Percentiles rank a stretch among this genome's conserved stretches.
These are phyloP conservation scores for Tragelaphus eurycerus DNA, from an alignment of 2,797 vertebrate genomes.

Conservation along the genomic window DNA sequence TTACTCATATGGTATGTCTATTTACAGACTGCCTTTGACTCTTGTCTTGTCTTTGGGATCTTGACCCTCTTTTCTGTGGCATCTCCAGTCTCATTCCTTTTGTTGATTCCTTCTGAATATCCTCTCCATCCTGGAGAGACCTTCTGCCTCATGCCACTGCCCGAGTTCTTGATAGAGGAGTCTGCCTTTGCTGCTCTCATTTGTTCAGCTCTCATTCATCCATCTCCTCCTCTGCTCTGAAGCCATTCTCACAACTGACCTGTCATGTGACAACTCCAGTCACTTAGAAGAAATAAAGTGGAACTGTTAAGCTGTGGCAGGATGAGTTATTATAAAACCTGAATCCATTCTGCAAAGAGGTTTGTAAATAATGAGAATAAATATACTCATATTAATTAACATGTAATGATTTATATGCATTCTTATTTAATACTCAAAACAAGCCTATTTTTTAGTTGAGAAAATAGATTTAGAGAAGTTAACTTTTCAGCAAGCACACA, in stretches of 20 bases:
- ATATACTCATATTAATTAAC: neutral
- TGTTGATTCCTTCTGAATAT: neutral
- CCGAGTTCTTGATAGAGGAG: neutral
- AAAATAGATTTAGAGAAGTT: neutral
- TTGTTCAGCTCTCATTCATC: neutral
- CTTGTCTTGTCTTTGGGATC: neutral
- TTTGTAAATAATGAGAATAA: neutral
- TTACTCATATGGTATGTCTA: neutral
- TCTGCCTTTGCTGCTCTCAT: neutral
- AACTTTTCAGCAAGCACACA: neutral
- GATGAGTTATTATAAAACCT: neutral
- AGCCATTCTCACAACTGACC: neutral
- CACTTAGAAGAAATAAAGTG: neutral
- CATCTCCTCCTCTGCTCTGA: neutral
- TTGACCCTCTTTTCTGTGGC: neutral
- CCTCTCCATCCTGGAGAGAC: neutral
- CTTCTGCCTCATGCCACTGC: neutral
- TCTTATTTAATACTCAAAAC: neutral
- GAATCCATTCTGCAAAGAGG: neutral
- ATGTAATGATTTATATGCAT: neutral
- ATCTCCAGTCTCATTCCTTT: neutral
- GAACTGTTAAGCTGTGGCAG: neutral
- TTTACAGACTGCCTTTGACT: neutral
- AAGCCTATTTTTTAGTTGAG: neutral
- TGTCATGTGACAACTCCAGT: neutral